Conservation (phyloP, 64 coral and sea anemone genomes). For the Acropora tenuis region DNA sequence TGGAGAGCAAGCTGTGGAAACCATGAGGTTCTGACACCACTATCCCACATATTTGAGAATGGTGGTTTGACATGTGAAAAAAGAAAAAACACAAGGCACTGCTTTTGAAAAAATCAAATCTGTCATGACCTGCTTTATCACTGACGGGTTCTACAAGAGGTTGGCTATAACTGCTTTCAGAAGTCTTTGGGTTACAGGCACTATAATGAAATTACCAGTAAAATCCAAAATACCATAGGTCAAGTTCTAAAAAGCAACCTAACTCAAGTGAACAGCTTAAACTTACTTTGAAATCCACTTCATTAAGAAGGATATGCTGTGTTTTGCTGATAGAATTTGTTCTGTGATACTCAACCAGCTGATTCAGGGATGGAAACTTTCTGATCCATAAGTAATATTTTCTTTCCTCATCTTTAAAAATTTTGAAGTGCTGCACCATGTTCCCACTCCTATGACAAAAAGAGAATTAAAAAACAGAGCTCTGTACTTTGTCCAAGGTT, state of each 20-base stretch:
- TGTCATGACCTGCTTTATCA: no score
- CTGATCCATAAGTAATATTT: constrained; percentile 83
- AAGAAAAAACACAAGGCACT: no score
- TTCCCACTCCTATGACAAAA: constrained; percentile 6
- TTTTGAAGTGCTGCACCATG: constrained; percentile 85
- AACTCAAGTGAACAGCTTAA: neutral
- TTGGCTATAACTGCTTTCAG: no score
- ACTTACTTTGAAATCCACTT: constrained; percentile 21
- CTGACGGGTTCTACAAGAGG: no score
- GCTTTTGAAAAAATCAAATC: no score
- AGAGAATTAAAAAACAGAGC: neutral
- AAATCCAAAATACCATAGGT: neutral
- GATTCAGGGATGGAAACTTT: constrained; percentile 82
- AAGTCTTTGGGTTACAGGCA: no score
- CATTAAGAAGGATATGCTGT: constrained; percentile 70
- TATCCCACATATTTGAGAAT: no score
- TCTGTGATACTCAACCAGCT: constrained; percentile 74
- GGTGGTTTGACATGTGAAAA: no score
- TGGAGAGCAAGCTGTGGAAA: no score
- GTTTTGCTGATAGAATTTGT: constrained; percentile 74
- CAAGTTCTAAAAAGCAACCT: neutral
- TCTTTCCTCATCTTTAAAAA: constrained; percentile 68
- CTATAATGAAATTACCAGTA: neutral
- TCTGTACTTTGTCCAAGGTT: no score
- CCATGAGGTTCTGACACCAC: no score